phyloP scores from a whole-genome alignment of 92 coral and sea anemone species.

The Virgularia gustaviana region DNA sequence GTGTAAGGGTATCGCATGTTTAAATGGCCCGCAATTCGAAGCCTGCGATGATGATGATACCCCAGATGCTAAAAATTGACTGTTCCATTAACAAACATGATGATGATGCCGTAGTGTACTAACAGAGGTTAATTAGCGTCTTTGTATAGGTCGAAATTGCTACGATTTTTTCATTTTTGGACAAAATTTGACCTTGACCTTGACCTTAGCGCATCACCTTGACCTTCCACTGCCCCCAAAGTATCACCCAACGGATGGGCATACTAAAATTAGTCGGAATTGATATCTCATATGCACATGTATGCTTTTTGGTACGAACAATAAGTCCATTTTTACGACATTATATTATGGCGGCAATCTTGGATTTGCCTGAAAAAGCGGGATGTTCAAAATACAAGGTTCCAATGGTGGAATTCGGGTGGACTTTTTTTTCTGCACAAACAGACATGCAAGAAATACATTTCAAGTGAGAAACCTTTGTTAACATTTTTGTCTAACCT shows the following conservation, averaged over 20 bases:
- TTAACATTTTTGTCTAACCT: too few relatives aligned
- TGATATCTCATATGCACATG: background rate
- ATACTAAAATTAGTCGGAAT: background rate
- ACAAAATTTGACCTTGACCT: conserved; percentile 11
- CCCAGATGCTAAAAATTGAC: background rate
- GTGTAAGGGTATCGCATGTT: conserved; percentile 31
- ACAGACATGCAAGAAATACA: too few relatives aligned
- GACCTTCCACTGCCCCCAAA: background rate
- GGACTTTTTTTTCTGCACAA: too few relatives aligned
- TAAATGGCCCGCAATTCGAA: background rate
- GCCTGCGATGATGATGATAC: background rate
- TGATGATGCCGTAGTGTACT: too few relatives aligned
- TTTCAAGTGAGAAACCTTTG: too few relatives aligned
- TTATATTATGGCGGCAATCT: background rate
- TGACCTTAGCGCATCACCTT: conserved; percentile 12
- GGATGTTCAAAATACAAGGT: too few relatives aligned
- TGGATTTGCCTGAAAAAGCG: too few relatives aligned
- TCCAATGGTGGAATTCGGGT: too few relatives aligned
- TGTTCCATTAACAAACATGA: background rate
- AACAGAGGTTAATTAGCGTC: background rate
- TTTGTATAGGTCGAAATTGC: background rate
- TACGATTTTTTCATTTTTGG: background rate
- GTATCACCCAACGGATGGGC: conserved; percentile 3
- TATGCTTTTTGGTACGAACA: background rate
- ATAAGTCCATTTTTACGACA: background rate